Conservation (phyloP, 2,113 vertebrate genomes). For the Tetraodon nigroviridis region DNA sequence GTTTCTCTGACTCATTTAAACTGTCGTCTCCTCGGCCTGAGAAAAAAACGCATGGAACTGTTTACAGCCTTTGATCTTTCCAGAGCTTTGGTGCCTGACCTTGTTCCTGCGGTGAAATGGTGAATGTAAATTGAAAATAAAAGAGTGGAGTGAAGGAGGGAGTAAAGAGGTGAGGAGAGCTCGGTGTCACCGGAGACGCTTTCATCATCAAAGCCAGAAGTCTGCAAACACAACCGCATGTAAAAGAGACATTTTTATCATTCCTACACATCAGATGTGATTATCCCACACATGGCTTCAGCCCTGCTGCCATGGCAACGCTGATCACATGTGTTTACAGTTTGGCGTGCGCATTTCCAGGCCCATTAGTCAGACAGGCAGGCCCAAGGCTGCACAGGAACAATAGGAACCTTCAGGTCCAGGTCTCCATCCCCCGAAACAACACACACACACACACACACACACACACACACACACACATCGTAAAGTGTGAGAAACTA, state of each 20-base stretch:
- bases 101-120: conserved; percentile 43
- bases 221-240: too few relatives aligned
- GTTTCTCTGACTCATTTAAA: too few relatives aligned
- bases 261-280: neutral
- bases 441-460: conserved; percentile 7
- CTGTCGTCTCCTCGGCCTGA: too few relatives aligned
- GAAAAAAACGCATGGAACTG: conserved; percentile 61
- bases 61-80: conserved; percentile 71
- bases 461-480: neutral
- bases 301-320: neutral
- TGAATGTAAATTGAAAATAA: conserved; percentile 77
- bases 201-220: too few relatives aligned
- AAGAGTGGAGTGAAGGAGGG: conserved; percentile 34
- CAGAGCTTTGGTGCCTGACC: conserved; percentile 59
- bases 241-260: neutral
- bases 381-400: conserved; percentile 10
- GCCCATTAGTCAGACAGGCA: conserved; percentile 12
- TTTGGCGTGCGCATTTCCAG: conserved; percentile 4
- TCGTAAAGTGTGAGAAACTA: neutral
- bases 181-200: too few relatives aligned
- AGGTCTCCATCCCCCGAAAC: too few relatives aligned
- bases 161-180: neutral
- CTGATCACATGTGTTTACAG: conserved; percentile 18
- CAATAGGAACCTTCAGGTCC: neutral
- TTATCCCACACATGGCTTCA: neutral